These are phyloP conservation scores for Morone chrysops DNA, from an alignment of 2,113 vertebrate species.

Conservation along the genomic window DNA sequence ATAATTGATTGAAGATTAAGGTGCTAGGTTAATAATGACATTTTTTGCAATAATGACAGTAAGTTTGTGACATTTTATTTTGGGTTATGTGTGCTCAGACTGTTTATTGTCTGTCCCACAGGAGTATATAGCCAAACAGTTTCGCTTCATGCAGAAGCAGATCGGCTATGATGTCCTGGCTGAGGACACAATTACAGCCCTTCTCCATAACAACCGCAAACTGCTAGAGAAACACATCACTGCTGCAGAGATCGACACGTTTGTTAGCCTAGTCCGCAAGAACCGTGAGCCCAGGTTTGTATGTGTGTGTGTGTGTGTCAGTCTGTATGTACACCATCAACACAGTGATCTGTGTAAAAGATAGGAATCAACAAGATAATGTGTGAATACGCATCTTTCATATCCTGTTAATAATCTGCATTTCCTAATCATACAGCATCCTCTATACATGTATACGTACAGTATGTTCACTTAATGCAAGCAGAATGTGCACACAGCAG, in stretches of 20 bases:
- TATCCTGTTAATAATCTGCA: neutral
- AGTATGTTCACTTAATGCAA: neutral
- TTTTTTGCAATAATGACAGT: neutral
- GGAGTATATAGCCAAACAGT: slow-evolving; percentile 99
- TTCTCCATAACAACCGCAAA: slow-evolving; percentile 98
- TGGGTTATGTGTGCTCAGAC: slow-evolving; percentile 15
- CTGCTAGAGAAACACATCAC: slow-evolving; percentile 99
- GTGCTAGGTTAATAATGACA: neutral
- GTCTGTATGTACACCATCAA: neutral
- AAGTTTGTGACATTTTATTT: neutral
- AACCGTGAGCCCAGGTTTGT: slow-evolving; percentile 97
- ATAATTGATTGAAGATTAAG: slow-evolving; percentile 3
- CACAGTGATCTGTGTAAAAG: neutral
- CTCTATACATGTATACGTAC: neutral
- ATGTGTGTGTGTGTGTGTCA: neutral
- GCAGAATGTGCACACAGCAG: neutral
- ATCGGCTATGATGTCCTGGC: slow-evolving; percentile 99
- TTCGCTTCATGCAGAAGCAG: slow-evolving; percentile 99
- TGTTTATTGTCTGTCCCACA: slow-evolving; percentile 65
- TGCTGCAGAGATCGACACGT: slow-evolving; percentile 97
- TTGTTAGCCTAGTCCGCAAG: slow-evolving; percentile 98
- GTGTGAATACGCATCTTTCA: neutral
- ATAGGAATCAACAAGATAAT: no score
- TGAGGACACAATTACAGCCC: slow-evolving; percentile 97
- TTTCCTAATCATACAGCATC: neutral